Base-by-base conservation (phyloP, 2,113 vertebrate genomes). In the Leptocoma aspasia region DNA sequence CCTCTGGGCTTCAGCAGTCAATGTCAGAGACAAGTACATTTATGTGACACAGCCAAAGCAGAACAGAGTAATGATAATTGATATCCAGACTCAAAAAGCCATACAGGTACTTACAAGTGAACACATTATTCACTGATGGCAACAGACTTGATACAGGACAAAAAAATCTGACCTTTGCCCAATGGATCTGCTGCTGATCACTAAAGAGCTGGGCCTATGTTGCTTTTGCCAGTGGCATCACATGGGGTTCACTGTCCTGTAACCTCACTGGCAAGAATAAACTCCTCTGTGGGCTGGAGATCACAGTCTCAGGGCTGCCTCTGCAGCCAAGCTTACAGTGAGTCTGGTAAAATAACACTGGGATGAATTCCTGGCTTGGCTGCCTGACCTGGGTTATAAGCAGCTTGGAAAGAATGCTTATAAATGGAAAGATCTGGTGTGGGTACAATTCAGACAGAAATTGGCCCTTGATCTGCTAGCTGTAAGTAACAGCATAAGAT, bases 1-100 rank as follows among this genome's bases (percentile, higher is more conserved):
- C 96, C 98, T 98, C 88, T 99, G 99, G 99, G 98, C 98, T 15
- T 99, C 99, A 3, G 99, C 99, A 1, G 98, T 99, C 97, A 99
- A 98, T 70, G 97, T 99, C 94, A 98, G 99, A 94, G 98, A 99
- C 92, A 99, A 98, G 90, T 99, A 99, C 95, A 98, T 99, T 97
- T 99, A 99, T 8, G 98, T 97, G 88, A 97, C 98, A 14, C 99
- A 99, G 97, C 99, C 99, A 9, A 97, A 98, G 14, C 98, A 98
- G 81, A 98, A 97, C 70, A 98, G 99, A 95, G 97, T 99, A 88
- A 97, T 99, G 70, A 97, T 99, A 54, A 97, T 99, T 9, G 99
- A 99, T 84, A 98, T 98, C 37, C 99, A 99, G 93, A 98, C 98
- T 28, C 99, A 99, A 97, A 99, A 99, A 96, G 98, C 99, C 81